Percentiles rank a stretch among this genome's conserved stretches.
Conservation (phyloP, 2,888 invertebrate genomes). For the Anarsia innoxiella region DNA sequence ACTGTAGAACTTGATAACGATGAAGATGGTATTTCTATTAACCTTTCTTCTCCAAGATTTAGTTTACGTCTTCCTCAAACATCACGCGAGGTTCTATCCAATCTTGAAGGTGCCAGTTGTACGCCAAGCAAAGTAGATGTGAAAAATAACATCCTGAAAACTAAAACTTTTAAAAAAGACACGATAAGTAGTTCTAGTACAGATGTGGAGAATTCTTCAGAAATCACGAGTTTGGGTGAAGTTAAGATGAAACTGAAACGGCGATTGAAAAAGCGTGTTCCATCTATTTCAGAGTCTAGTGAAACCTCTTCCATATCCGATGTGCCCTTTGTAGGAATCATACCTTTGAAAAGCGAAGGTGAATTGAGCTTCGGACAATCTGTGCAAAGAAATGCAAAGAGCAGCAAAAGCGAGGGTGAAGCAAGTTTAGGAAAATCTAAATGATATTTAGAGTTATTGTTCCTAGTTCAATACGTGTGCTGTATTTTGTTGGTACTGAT, state of each 20-base stretch:
- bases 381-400: slow-evolving; percentile 24
- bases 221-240: slow-evolving; percentile 65
- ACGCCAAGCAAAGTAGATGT: slow-evolving; percentile 19
- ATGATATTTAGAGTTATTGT: slow-evolving; percentile 10
- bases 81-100: slow-evolving; percentile 47
- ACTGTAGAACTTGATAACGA: slow-evolving; percentile 31
- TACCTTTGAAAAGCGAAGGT: slow-evolving; percentile 56
- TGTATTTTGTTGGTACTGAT: slow-evolving; percentile 15
- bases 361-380: slow-evolving; percentile 44
- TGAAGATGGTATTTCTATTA: slow-evolving; percentile 52
- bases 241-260: slow-evolving; percentile 40
- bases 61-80: slow-evolving; percentile 55
- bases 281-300: slow-evolving; percentile 44
- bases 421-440: slow-evolving; percentile 9
- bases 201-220: slow-evolving; percentile 53
- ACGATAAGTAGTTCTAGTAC: slow-evolving; percentile 48
- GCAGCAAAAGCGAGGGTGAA: slow-evolving; percentile 28
- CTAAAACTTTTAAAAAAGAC: slow-evolving; percentile 24
- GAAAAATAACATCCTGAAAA: slow-evolving; percentile 4
- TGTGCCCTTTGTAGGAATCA: slow-evolving; percentile 34
- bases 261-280: slow-evolving; percentile 30
- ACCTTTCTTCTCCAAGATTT: slow-evolving; percentile 60
- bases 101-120: slow-evolving; percentile 31
- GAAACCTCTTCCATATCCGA: slow-evolving; percentile 40
- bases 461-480: slow-evolving; percentile 1